Conservation (phyloP, 2,797 vertebrate genomes). For the Molossus alvarezi region DNA sequence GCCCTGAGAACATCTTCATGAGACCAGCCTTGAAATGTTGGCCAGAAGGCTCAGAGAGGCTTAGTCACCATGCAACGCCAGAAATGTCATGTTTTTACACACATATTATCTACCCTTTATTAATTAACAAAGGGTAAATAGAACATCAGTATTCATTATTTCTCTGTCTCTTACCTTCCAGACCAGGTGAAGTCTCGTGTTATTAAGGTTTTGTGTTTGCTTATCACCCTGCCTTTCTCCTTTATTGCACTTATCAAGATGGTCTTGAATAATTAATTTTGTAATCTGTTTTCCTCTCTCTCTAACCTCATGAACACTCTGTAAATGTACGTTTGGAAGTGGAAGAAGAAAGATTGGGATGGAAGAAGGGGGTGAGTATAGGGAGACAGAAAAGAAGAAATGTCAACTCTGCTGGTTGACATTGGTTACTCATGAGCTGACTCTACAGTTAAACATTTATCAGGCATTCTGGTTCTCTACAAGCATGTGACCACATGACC, state of each 20-base stretch:
- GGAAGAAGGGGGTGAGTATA: background rate
- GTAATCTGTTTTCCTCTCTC: background rate
- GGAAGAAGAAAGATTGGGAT: background rate
- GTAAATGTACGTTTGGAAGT: background rate
- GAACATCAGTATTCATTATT: background rate
- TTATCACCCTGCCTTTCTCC: background rate
- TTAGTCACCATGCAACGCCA: background rate
- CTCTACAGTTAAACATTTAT: background rate
- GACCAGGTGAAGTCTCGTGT: background rate
- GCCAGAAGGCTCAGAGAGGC: background rate
- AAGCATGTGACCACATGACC: background rate
- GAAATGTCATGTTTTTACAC: background rate
- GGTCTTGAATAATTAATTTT: background rate
- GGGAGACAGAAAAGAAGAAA: background rate
- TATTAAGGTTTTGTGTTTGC: background rate
- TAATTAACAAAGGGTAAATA: background rate
- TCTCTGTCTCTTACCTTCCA: background rate
- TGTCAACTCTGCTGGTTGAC: background rate
- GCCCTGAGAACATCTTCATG: conserved; percentile 1
- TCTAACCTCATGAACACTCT: background rate
- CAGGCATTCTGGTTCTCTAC: background rate
- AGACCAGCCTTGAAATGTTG: conserved; percentile 38
- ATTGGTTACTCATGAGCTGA: background rate
- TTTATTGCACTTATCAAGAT: background rate
- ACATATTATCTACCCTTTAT: background rate